Conservation (phyloP, 2,797 vertebrate genomes). For the Poeciliopsis paucimaculata region DNA sequence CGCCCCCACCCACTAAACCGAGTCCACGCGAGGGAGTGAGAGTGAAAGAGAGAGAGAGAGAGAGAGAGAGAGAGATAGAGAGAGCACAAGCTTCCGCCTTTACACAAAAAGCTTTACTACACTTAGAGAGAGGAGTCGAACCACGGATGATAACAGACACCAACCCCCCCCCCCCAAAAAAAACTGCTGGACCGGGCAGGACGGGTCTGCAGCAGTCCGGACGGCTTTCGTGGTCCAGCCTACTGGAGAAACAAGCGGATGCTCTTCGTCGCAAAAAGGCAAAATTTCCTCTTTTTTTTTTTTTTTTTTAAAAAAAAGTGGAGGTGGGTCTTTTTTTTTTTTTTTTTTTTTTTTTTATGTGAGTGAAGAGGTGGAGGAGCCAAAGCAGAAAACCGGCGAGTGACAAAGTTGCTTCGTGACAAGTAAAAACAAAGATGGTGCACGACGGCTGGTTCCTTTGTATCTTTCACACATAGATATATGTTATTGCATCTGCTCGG, state of each 20-base stretch:
- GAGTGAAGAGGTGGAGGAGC: constrained; percentile 22
- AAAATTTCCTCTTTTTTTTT: neutral
- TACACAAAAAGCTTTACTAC: constrained; percentile 54
- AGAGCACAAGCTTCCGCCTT: constrained; percentile 68
- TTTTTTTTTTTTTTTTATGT: neutral
- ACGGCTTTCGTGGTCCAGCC: neutral
- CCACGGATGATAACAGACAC: constrained; percentile 55
- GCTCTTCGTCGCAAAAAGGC: constrained; percentile 4
- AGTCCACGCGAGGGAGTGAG: constrained; percentile 15
- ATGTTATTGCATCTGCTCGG: constrained; percentile 11
- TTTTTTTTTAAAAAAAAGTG: constrained; percentile 9
- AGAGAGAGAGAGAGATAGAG: constrained; percentile 12
- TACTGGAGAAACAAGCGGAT: neutral
- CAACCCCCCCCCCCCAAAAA: neutral
- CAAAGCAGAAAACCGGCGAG: neutral
- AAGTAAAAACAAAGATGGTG: neutral
- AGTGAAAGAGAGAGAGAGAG: constrained; percentile 14
- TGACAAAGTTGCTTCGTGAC: constrained; percentile 16
- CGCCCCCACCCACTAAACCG: constrained; percentile 15
- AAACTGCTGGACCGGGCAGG: neutral
- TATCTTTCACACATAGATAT: neutral
- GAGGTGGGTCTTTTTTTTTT: constrained; percentile 14
- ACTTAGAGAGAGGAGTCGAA: constrained; percentile 38
- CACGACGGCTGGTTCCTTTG: neutral
- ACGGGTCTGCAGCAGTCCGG: neutral